Percentiles rank a stretch among this genome's conserved stretches.
Evolutionary conservation across 2,797 vertebrate genomes (phyloP).

Genomic region (Myotis daubentonii): DNA sequence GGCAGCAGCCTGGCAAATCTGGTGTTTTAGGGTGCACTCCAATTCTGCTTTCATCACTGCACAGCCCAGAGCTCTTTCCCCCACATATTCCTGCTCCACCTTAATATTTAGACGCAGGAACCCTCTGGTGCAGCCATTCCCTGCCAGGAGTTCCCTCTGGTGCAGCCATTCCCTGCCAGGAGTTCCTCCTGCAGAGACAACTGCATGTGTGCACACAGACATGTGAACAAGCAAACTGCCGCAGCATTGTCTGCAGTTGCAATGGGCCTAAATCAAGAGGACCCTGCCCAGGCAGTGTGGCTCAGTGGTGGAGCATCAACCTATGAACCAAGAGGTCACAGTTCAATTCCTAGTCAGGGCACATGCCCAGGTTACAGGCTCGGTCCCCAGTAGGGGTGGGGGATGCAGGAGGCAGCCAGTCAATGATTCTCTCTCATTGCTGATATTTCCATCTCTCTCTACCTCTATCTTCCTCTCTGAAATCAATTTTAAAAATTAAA

Average conservation of each 20-base stretch:
- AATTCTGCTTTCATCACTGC: constrained; percentile 91
- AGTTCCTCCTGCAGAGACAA: not conserved
- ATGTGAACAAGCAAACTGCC: fast-evolving
- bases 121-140: no score
- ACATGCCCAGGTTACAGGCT: no score
- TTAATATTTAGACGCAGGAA: constrained; percentile 39
- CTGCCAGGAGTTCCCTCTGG: not conserved
- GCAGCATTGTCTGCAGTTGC: not conserved
- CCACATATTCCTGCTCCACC: constrained; percentile 91
- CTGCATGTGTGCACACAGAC: not conserved
- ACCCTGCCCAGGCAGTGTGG: not conserved
- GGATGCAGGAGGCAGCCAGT: no score
- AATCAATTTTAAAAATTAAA: no score
- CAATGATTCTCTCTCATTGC: no score
- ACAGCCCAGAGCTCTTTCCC: constrained; percentile 92
- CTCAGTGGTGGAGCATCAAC: no score
- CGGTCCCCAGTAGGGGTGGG: no score
- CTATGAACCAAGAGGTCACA: no score
- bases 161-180: not conserved
- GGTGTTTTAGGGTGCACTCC: constrained; percentile 92
- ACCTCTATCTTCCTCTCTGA: no score
- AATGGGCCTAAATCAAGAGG: not conserved
- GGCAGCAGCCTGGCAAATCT: not conserved
- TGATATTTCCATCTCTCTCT: no score
- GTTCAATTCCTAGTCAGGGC: no score